Evolutionary conservation across 2,888 invertebrate species (phyloP), one percentile per base, ranked within the genome.

Genomic region (Sarcophaga variegata): DNA sequence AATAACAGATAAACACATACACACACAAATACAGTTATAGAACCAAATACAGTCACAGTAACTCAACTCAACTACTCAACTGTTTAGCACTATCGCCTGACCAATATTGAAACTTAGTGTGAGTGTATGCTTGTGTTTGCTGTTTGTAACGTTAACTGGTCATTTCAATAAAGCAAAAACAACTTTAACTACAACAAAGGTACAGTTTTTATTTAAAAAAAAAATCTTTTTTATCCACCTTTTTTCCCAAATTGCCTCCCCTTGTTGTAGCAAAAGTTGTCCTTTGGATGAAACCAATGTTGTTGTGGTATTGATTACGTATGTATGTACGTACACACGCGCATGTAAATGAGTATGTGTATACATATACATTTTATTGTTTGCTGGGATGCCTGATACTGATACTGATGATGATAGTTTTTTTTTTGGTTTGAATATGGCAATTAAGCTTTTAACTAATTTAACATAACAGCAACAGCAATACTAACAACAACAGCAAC

Each of bases 391-490:
- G 37, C 37, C 37, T 70, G 82, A 60, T 77, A 77, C 83, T 66
- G 70, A 71, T 79, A 70, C 54, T 70, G 82, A 69, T 71, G 86
- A 83, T 81, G 81, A 75, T 81, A 81, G 78, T 87, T 86, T 88
- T 88, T 81, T 78, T 88, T 88, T 81, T 78, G 75, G 14, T 54
- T 14, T 17, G 88, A 88, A 84, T 86, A 85, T 71, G 81, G 88
- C 88, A 88, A 88, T 88, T 88, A 88, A 88, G 86, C 86, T 85
- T 87, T 88, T 88, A 86, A 85, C 83, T 88, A 88, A 88, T 88
- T 88, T 87, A 84, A 79, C 63, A 84, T 59, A 87, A 84, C 74
- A 81, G 59, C 12, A 54, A 71, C 17, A 47, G 64, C 54, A 71
- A 64, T 71, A 49, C 45, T 6, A 37, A 37, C 37, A 8, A 84